These are phyloP conservation scores for Micromussa lordhowensis DNA, from an alignment of 92 coral and sea anemone genomes.

Conservation along the genomic window DNA sequence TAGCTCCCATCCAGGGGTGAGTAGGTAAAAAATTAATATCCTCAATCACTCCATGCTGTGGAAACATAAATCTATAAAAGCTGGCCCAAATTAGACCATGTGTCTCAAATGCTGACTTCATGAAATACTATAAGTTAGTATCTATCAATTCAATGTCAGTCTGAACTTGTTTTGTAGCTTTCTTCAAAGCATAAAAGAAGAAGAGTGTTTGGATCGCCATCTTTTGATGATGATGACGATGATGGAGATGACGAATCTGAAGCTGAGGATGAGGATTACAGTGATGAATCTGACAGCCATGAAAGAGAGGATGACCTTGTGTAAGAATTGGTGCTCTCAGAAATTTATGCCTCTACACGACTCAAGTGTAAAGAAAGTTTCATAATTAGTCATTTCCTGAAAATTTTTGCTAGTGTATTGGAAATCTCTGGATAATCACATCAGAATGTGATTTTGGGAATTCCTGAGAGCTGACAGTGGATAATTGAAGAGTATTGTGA, in stretches of 20 bases:
- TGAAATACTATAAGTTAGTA: too few species aligned
- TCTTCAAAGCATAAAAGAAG: slow-evolving; percentile 37
- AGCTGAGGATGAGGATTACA: slow-evolving; percentile 49
- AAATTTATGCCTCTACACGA: not conserved
- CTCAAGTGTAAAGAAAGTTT: not conserved
- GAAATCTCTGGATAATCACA: too few species aligned
- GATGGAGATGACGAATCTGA: not conserved
- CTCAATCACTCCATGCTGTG: too few species aligned
- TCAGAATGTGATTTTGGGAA: too few species aligned
- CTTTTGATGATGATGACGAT: slow-evolving; percentile 15
- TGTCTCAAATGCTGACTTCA: too few species aligned
- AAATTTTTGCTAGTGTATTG: too few species aligned
- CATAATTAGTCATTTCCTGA: too few species aligned
- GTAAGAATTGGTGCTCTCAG: not conserved
- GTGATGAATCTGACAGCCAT: slow-evolving; percentile 52
- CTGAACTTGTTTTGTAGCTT: slow-evolving; percentile 24
- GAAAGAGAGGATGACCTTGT: slow-evolving; percentile 37
- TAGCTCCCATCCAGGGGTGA: too few species aligned
- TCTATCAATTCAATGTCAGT: not conserved
- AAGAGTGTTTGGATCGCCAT: slow-evolving; percentile 7
- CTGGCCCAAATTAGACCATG: not conserved
- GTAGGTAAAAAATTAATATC: too few species aligned
- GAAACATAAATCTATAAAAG: not conserved
- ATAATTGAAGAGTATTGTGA: too few species aligned
- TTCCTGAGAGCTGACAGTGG: too few species aligned